phyloP scores from a whole-genome alignment of 2,113 vertebrate species.

The Cavia aperea region DNA sequence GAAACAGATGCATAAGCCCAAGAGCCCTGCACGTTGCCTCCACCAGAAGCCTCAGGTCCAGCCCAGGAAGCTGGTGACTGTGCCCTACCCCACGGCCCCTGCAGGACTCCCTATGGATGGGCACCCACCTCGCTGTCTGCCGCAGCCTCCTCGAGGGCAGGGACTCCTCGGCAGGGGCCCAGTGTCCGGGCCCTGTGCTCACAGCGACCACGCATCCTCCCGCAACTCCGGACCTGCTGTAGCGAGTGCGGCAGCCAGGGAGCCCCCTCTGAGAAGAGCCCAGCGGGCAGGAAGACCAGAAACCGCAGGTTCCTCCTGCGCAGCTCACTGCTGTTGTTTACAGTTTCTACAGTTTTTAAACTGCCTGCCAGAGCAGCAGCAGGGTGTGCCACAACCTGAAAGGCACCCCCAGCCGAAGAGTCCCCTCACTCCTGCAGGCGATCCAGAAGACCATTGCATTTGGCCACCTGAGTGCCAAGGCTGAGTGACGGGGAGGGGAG shows the following conservation, averaged over 20 bases:
- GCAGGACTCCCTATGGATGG: fast-evolving
- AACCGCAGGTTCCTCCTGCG: conserved; percentile 73
- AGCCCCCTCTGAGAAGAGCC: neutral
- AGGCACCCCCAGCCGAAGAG: too few species aligned
- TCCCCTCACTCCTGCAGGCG: fast-evolving
- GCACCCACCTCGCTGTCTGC: conserved; percentile 75
- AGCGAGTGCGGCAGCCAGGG: neutral
- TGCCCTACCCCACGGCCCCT: neutral
- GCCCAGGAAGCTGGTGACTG: neutral
- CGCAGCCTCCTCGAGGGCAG: fast-evolving
- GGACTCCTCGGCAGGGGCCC: neutral
- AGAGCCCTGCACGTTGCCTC: neutral
- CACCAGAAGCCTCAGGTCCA: neutral
- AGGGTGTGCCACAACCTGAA: neutral
- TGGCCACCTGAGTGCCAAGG: neutral
- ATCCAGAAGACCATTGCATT: neutral
- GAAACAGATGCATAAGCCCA: neutral
- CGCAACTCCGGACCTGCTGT: neutral
- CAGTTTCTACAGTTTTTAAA: neutral
- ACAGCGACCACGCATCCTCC: fast-evolving
- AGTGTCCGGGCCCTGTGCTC: fast-evolving
- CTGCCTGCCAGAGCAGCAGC: neutral
- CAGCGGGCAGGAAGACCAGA: conserved; percentile 69
- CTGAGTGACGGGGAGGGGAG: neutral
- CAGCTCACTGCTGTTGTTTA: neutral